Evolutionary conservation across 2,113 vertebrate genomes (phyloP).

Genomic region (Poeciliopsis occidentalis): DNA sequence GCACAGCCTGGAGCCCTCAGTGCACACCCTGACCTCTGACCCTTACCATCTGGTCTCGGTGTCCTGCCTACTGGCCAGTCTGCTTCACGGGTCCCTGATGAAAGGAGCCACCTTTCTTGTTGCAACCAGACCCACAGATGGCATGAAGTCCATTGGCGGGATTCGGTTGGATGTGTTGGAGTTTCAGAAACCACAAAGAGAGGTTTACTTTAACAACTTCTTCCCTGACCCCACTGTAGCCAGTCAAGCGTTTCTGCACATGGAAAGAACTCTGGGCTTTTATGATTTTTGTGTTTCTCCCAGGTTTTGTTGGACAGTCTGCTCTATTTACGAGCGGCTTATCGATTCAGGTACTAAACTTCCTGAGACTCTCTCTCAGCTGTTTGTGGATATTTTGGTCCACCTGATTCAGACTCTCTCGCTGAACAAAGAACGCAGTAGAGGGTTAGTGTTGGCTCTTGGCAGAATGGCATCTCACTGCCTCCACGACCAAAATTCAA

Average conservation of each 20-base stretch:
- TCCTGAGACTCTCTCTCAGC: constrained; percentile 76
- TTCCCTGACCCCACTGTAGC: constrained; percentile 51
- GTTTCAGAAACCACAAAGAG: constrained; percentile 73
- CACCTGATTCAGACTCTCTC: constrained; percentile 54
- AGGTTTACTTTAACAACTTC: constrained; percentile 65
- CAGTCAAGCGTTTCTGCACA: constrained; percentile 46
- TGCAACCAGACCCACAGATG: constrained; percentile 48
- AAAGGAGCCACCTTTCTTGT: constrained; percentile 71
- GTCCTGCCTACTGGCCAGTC: constrained; percentile 65
- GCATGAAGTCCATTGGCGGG: constrained; percentile 30
- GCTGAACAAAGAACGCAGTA: constrained; percentile 11
- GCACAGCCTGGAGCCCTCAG: constrained; percentile 48
- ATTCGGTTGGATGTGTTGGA: constrained; percentile 66
- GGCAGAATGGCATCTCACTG: constrained; percentile 61
- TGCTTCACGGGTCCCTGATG: constrained; percentile 72
- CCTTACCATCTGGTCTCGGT: constrained; percentile 29
- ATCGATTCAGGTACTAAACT: constrained; percentile 47
- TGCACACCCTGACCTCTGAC: constrained; percentile 41
- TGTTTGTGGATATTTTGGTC: constrained; percentile 63
- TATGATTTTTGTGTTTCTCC: constrained; percentile 73
- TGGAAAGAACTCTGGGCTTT: constrained; percentile 73
- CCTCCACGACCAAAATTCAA: constrained; percentile 9
- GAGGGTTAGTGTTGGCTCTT: constrained; percentile 50
- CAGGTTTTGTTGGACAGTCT: constrained; percentile 80
- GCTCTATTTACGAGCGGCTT: constrained; percentile 58